These are phyloP conservation scores for Oligia strigilis DNA, from an alignment of 2,888 invertebrate genomes.

Conservation along the genomic window DNA sequence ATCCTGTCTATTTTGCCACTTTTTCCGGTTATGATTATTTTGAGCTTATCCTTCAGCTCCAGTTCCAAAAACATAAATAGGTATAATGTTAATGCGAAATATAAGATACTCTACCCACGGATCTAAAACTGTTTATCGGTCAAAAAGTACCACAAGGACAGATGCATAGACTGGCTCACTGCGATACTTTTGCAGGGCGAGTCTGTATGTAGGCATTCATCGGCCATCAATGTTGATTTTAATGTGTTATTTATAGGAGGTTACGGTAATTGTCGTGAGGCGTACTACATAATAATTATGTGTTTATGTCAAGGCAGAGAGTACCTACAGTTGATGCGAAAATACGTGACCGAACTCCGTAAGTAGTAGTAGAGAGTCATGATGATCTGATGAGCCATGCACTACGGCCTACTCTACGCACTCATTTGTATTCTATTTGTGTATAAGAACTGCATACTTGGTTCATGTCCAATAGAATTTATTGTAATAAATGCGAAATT, in stretches of 20 bases:
- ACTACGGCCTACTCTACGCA: background rate
- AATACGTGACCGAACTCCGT: constrained; percentile 16
- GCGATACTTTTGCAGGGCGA: background rate
- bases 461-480: background rate
- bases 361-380: background rate
- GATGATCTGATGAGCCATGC: background rate
- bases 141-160: background rate
- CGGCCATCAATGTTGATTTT: background rate
- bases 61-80: no score
- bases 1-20: background rate
- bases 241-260: background rate
- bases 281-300: constrained; percentile 6
- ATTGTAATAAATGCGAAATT: no score
- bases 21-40: no score
- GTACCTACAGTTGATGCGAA: constrained; percentile 19
- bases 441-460: background rate
- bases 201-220: background rate
- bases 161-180: background rate
- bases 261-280: constrained; percentile 12
- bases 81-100: no score
- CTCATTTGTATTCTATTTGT: constrained; percentile 16
- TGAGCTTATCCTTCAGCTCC: no score
- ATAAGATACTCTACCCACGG: no score
- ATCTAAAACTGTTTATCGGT: background rate
- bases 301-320: constrained; percentile 11